Percentiles rank a stretch among this genome's conserved stretches.
These are phyloP conservation scores for Melanerpes aurifrons DNA, from an alignment of 2,113 vertebrate species.

Conservation along the genomic window DNA sequence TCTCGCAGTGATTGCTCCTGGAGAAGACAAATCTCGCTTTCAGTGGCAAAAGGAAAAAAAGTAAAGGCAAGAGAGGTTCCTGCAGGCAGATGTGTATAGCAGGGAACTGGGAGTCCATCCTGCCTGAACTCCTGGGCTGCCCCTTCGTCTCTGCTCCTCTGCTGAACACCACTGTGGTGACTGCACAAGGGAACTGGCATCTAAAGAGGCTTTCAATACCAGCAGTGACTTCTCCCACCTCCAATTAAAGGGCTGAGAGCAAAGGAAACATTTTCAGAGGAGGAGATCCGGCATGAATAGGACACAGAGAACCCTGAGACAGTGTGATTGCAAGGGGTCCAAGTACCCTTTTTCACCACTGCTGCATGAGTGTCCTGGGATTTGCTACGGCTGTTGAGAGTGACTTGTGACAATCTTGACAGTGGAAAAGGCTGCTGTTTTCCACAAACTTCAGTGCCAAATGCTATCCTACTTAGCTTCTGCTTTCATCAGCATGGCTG, in stretches of 20 bases:
- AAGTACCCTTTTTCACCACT: neutral
- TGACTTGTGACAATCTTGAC: neutral
- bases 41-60: neutral
- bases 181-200: neutral
- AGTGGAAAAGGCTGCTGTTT: neutral
- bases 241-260: neutral
- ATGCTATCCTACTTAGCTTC: neutral
- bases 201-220: no score
- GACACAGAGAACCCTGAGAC: neutral
- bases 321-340: neutral
- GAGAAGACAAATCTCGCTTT: neutral
- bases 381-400: rapidly evolving
- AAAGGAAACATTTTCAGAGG: neutral
- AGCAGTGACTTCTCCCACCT: rapidly evolving
- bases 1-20: neutral
- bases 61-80: neutral
- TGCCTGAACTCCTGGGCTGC: neutral
- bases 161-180: neutral
- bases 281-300: neutral
- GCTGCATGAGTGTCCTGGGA: neutral
- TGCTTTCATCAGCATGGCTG: neutral
- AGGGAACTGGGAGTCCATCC: neutral
- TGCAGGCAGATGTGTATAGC: neutral
- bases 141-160: rapidly evolving
- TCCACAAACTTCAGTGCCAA: neutral